phyloP scores from a whole-genome alignment of 2,888 invertebrate species.

The Apodemia mormo region DNA sequence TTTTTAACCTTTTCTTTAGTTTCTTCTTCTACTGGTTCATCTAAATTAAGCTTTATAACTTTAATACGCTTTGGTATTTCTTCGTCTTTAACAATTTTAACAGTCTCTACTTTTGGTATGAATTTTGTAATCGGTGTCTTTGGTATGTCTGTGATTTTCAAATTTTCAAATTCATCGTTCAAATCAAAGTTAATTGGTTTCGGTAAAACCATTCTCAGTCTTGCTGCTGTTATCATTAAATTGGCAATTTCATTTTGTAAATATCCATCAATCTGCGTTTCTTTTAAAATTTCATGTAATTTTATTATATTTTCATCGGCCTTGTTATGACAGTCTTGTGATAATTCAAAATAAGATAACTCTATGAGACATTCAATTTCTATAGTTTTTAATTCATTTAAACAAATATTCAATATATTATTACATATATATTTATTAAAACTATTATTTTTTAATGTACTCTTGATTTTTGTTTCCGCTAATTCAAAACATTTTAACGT shows the following conservation, averaged over 20 bases:
- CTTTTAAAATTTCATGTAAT: constrained; percentile 56
- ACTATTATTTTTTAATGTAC: constrained; percentile 34
- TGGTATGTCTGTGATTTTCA: constrained; percentile 41
- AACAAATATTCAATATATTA: constrained; percentile 37
- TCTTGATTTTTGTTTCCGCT: constrained; percentile 46
- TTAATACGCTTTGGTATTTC: constrained; percentile 59
- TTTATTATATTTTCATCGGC: constrained; percentile 54
- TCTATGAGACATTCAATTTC: constrained; percentile 56
- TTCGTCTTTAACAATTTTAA: constrained; percentile 52
- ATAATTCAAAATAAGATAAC: constrained; percentile 55
- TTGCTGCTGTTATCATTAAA: constrained; percentile 53
- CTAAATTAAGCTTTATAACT: constrained; percentile 57
- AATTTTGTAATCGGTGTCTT: constrained; percentile 54
- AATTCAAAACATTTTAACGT: constrained; percentile 42
- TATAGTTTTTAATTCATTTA: constrained; percentile 43
- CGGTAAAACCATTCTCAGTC: constrained; percentile 42
- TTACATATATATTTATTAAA: constrained; percentile 49
- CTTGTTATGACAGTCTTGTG: constrained; percentile 41
- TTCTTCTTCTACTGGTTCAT: constrained; percentile 43
- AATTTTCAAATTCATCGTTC: constrained; percentile 49
- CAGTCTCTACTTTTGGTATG: constrained; percentile 39
- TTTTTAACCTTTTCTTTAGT: constrained; percentile 39
- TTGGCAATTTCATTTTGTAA: constrained; percentile 56
- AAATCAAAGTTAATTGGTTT: constrained; percentile 39
- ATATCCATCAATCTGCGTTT: constrained; percentile 42